These are phyloP conservation scores for Leucoptera coffeella DNA, from an alignment of 2,888 invertebrate species.

Conservation along the genomic window DNA sequence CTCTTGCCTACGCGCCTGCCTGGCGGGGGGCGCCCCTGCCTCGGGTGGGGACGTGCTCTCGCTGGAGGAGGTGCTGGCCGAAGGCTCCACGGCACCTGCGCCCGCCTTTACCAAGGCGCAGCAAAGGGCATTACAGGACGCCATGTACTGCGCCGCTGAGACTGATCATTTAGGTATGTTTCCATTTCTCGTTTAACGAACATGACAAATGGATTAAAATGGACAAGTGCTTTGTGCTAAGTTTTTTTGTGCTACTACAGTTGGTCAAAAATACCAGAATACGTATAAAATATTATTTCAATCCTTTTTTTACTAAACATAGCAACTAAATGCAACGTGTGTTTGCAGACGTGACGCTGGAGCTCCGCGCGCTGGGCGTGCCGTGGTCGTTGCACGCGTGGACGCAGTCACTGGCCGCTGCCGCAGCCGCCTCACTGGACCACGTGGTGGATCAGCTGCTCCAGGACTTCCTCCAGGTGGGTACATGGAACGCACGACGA, in stretches of 20 bases:
- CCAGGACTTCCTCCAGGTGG: conserved; percentile 77
- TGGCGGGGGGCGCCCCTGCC: conserved; percentile 59
- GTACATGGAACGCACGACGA: no score
- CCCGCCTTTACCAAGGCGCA: conserved; percentile 70
- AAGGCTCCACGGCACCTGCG: conserved; percentile 61
- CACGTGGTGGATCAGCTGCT: conserved; percentile 82
- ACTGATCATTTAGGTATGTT: conserved; percentile 73
- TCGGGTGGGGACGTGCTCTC: conserved; percentile 68
- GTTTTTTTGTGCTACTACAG: no score
- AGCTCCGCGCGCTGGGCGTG: conserved; percentile 77
- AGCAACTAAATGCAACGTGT: no score
- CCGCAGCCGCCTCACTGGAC: conserved; percentile 77
- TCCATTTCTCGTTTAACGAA: no score
- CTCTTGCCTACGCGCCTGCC: conserved; percentile 66
- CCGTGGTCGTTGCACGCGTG: conserved; percentile 91
- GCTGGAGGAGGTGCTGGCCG: conserved; percentile 84
- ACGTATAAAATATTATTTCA: no score
- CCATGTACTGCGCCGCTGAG: conserved; percentile 92
- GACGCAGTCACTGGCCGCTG: conserved; percentile 84
- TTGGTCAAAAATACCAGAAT: no score
- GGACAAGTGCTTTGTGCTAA: no score
- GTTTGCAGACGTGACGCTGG: conserved; percentile 75
- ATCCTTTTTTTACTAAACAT: no score
- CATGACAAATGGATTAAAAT: no score
- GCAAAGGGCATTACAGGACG: conserved; percentile 81